phyloP scores from a whole-genome alignment of 2,888 invertebrate genomes.

The Megalurothrips usitatus region DNA sequence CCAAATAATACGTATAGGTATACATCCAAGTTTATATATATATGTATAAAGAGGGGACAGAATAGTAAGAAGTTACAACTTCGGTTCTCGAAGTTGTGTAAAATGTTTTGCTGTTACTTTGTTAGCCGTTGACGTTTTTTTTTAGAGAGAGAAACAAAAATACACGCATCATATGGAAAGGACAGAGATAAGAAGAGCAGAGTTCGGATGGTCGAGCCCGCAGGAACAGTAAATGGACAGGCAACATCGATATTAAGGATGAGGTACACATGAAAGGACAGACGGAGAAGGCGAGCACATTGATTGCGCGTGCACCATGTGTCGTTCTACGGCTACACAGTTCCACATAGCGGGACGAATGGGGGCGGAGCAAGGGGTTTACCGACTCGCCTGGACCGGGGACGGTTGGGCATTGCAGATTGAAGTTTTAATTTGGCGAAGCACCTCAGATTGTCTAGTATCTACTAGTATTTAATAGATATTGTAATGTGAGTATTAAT shows the following conservation, averaged over 20 bases:
- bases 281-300: constrained; percentile 10
- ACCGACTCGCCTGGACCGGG: too few species aligned
- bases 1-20: not conserved
- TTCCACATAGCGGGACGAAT: not conserved
- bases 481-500: too few species aligned
- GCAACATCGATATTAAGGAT: not conserved
- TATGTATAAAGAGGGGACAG: not conserved
- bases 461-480: too few species aligned
- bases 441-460: too few species aligned
- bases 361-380: too few species aligned
- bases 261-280: not conserved
- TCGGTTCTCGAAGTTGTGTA: too few species aligned
- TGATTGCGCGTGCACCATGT: not conserved
- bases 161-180: not conserved
- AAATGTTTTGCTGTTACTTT: not conserved
- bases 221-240: not conserved
- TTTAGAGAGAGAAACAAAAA: not conserved
- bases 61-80: not conserved
- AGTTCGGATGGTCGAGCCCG: not conserved
- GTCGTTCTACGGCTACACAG: constrained; percentile 1
- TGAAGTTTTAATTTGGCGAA: too few species aligned
- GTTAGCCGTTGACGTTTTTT: not conserved
- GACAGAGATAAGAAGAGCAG: constrained; percentile 3
- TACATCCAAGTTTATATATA: not conserved
- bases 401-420: too few species aligned